phyloP scores from a whole-genome alignment of 2,888 invertebrate species.

The Sinhomidia bicolor region DNA sequence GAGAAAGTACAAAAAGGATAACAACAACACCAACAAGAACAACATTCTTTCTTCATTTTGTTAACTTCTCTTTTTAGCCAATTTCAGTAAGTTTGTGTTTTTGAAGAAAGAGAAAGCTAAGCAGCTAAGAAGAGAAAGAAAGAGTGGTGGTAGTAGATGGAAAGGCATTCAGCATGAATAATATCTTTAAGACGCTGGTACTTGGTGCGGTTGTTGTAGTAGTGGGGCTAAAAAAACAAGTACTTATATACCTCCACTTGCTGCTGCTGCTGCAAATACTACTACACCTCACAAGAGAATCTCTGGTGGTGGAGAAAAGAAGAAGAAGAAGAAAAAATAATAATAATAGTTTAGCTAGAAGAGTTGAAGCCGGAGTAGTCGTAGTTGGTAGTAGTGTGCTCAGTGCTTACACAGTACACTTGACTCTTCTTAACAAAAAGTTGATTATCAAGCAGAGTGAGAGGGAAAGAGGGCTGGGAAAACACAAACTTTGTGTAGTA shows the following conservation, averaged over 20 bases:
- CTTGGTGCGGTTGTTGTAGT: background rate
- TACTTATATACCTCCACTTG: background rate
- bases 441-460: background rate
- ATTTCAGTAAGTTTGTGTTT: slow-evolving; percentile 4
- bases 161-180: slow-evolving; percentile 28
- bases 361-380: too few species aligned
- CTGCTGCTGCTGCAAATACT: too few species aligned
- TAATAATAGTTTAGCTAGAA: background rate
- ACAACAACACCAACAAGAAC: slow-evolving; percentile 9
- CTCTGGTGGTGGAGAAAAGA: too few species aligned
- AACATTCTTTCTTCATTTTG: slow-evolving; percentile 36
- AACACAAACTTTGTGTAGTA: slow-evolving; percentile 12
- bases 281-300: too few species aligned
- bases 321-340: background rate
- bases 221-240: background rate
- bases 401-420: background rate
- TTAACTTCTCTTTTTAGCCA: slow-evolving; percentile 34
- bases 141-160: background rate
- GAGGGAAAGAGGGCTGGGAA: background rate
- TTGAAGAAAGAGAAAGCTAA: background rate
- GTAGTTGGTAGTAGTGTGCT: background rate
- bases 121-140: too few species aligned
- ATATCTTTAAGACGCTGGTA: slow-evolving; percentile 25
- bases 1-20: slow-evolving; percentile 32
- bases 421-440: slow-evolving; percentile 35